Evolutionary conservation across 2,888 invertebrate genomes (phyloP).

Genomic region (Erebia epiphron): DNA sequence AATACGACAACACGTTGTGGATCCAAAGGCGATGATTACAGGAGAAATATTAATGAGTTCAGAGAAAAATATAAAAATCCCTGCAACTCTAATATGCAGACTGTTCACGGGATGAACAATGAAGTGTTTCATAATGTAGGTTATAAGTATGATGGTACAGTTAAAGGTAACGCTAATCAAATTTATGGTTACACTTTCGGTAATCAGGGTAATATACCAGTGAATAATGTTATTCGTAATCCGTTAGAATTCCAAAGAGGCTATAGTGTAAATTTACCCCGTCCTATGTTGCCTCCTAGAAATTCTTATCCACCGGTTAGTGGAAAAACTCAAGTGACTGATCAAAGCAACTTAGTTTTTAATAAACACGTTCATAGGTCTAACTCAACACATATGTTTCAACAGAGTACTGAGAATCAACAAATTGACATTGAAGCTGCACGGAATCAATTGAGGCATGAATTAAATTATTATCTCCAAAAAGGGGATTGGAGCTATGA

Average conservation of each 20-base stretch:
- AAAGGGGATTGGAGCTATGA: slow-evolving; percentile 81
- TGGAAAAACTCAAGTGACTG: slow-evolving; percentile 81
- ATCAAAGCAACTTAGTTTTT: slow-evolving; percentile 76
- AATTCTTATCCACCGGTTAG: slow-evolving; percentile 85
- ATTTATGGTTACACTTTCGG: slow-evolving; percentile 80
- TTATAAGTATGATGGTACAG: slow-evolving; percentile 71
- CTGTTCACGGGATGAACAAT: slow-evolving; percentile 65
- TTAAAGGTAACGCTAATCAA: slow-evolving; percentile 73
- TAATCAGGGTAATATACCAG: slow-evolving; percentile 80
- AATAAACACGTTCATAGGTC: slow-evolving; percentile 84
- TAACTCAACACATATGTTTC: slow-evolving; percentile 84
- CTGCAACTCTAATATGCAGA: slow-evolving; percentile 63
- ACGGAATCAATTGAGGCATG: slow-evolving; percentile 74
- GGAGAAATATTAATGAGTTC: slow-evolving; percentile 84
- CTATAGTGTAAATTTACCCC: slow-evolving; percentile 81
- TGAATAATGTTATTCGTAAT: slow-evolving; percentile 79
- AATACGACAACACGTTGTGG: slow-evolving; percentile 71
- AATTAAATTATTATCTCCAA: slow-evolving; percentile 76
- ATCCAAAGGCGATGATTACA: slow-evolving; percentile 79
- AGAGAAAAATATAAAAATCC: slow-evolving; percentile 85
- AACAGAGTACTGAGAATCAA: slow-evolving; percentile 70
- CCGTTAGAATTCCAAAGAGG: slow-evolving; percentile 82
- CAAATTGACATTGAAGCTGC: slow-evolving; percentile 75
- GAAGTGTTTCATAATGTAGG: slow-evolving; percentile 76
- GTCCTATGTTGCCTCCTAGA: slow-evolving; percentile 84